Base-by-base conservation (phyloP, 2,888 invertebrate species). In the Hartigia nigra region DNA sequence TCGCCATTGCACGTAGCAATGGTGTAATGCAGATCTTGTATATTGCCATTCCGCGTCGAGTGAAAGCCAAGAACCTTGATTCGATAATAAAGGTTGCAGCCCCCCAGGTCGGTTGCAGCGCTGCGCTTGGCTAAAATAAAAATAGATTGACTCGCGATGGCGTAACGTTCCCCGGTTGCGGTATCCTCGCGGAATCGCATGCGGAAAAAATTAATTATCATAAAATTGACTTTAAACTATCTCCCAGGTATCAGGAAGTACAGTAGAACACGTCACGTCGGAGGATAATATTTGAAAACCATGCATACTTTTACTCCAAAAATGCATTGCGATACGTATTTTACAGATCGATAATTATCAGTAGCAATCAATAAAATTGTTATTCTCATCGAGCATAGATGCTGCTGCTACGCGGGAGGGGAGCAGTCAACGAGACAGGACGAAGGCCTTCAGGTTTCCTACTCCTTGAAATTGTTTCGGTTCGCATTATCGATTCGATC, bases 21-120 rank as follows among this genome's bases (percentile, higher is more conserved):
- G 80, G 79, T 76, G 79, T 77, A 80, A 83, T 39, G 78, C 76
- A 69, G 83, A 81, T 84, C 82, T 81, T 75, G 77, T 79, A 80
- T 80, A 83, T 74, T 79, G 81, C 76, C 79, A 79, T 79, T 31
- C 76, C 69, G 35, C 78, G 80, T 75, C 77, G 82, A 86, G 88
- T 88, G 89, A 88, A 89, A 89, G 88, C 87, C 84, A 85, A 85
- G 88, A 89, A 88, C 89, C 89, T 89, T 89, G 89, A 89, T 89
- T 89, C 87, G 87, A 88, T 88, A 89, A 89, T 88, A 89, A 88
- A 88, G 87, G 87, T 88, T 89, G 86, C 84, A 79, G 84, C 82
- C 82, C 81, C 83, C 80, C 55, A 23, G 55, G 55, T 55, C 55
- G 55, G 23, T 55, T 23, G 55, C 23, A 23, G 23, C 23, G 55